Conservation (phyloP, 2,113 vertebrate genomes). For the Cricetomys ansorgei region DNA sequence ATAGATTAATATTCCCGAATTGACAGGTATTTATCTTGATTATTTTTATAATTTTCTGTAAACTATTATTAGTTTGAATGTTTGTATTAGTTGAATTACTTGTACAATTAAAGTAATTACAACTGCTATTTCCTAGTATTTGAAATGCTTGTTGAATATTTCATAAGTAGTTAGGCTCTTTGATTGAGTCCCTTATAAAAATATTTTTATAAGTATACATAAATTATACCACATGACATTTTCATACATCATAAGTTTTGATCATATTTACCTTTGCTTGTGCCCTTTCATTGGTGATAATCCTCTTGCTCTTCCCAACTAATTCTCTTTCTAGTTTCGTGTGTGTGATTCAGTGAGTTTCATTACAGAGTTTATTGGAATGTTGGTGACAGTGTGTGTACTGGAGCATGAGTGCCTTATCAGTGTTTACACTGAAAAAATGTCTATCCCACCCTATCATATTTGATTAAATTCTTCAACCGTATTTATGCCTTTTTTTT, state of each 20-base stretch:
- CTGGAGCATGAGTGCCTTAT: neutral
- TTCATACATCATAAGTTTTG: neutral
- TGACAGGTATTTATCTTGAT: neutral
- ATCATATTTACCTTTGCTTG: neutral
- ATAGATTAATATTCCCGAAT: slow-evolving; percentile 28
- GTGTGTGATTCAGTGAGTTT: neutral
- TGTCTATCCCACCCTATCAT: neutral
- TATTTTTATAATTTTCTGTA: neutral
- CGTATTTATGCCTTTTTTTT: neutral
- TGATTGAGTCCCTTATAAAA: neutral
- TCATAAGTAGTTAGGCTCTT: neutral
- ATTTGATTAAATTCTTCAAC: slow-evolving; percentile 21
- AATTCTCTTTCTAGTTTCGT: neutral
- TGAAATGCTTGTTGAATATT: slow-evolving; percentile 19
- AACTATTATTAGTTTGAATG: neutral
- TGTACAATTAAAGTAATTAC: slow-evolving; percentile 36
- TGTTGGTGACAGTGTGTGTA: neutral
- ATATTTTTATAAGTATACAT: neutral
- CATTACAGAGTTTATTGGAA: neutral
- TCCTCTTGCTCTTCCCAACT: neutral
- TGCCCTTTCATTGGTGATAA: neutral
- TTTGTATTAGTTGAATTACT: neutral
- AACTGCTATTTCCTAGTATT: neutral
- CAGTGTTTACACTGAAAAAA: neutral
- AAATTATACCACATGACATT: neutral